Evolutionary conservation across 2,113 vertebrate species (phyloP).

Genomic region (Ameiurus melas): DNA sequence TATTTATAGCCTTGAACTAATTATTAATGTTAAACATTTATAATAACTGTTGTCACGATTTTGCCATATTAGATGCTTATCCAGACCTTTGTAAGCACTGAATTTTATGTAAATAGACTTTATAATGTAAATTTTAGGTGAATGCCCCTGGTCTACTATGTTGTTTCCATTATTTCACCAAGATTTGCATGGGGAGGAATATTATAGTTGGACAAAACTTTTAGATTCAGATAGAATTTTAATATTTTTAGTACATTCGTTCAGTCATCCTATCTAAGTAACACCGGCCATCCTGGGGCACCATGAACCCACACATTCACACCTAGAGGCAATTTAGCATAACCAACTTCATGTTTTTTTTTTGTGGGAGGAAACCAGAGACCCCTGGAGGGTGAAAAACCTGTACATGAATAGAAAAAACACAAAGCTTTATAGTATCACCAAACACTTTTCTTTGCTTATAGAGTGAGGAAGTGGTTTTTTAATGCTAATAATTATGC

Average conservation of each 20-base stretch:
- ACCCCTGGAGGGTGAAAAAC: neutral
- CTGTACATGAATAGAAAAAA: neutral
- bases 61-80: neutral
- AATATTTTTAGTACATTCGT: neutral
- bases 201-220: neutral
- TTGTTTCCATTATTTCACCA: neutral
- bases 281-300: neutral
- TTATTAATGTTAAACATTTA: neutral
- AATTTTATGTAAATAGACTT: neutral
- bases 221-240: neutral
- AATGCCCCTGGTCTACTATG: slow-evolving; percentile 9
- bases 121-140: neutral
- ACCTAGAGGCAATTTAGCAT: neutral
- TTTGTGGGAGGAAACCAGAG: neutral
- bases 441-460: neutral
- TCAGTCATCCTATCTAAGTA: neutral
- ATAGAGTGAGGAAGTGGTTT: slow-evolving; percentile 5
- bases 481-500: slow-evolving; percentile 14
- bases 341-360: neutral
- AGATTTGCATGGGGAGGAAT: neutral
- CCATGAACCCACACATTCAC: neutral
- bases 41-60: neutral
- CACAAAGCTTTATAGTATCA: neutral
- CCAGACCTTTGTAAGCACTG: neutral
- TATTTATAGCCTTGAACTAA: neutral